Evolutionary conservation across 2,888 invertebrate species (phyloP).

Genomic region (Tricholauxania praeusta): DNA sequence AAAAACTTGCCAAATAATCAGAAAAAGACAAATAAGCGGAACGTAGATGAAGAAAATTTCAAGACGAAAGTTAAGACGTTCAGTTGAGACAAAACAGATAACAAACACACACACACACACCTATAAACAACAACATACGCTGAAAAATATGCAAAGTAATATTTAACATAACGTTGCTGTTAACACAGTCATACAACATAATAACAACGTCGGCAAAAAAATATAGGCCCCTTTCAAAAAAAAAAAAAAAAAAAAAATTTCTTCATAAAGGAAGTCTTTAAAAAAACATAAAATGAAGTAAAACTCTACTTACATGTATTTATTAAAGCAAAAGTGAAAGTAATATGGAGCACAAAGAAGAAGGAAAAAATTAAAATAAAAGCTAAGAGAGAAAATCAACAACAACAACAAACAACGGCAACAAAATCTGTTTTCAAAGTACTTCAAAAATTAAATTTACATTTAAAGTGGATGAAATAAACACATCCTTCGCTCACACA

Average conservation of each 20-base stretch:
- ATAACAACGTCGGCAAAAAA: neutral
- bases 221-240: neutral
- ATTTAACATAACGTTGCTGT: conserved; percentile 16
- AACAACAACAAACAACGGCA: conserved; percentile 10
- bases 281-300: too few species aligned
- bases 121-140: too few species aligned
- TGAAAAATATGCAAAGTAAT: conserved; percentile 4
- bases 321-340: too few species aligned
- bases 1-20: too few species aligned
- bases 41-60: too few species aligned
- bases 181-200: conserved; percentile 7
- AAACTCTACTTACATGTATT: too few species aligned
- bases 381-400: neutral
- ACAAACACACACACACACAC: neutral
- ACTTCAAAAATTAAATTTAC: conserved; percentile 33
- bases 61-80: too few species aligned
- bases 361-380: neutral
- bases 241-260: conserved; percentile 5
- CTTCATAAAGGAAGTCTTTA: neutral
- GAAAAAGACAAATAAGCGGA: too few species aligned
- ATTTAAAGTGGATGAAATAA: conserved; percentile 32
- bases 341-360: too few species aligned
- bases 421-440: conserved; percentile 35
- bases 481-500: neutral
- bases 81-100: too few species aligned